These are phyloP conservation scores for Glossophaga mutica DNA, from an alignment of 2,797 vertebrate genomes.

Conservation along the genomic window DNA sequence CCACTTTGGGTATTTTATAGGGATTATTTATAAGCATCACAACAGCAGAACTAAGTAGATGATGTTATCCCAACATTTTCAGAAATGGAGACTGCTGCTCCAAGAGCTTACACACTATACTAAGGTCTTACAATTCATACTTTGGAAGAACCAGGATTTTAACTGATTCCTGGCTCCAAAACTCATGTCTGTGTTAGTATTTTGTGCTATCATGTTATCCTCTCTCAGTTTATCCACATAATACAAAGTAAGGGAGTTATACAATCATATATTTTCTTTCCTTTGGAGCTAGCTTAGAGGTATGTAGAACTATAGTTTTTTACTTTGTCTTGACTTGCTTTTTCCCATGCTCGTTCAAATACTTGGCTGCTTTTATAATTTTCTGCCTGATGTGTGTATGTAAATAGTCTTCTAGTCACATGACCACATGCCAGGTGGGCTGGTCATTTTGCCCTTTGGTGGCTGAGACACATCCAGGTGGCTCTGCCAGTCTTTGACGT, in stretches of 20 bases:
- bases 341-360: neutral
- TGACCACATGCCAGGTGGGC: slow-evolving; percentile 41
- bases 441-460: neutral
- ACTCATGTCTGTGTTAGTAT: neutral
- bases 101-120: neutral
- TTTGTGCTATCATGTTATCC: neutral
- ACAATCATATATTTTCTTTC: neutral
- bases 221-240: neutral
- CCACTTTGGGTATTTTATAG: neutral
- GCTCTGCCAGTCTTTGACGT: slow-evolving; percentile 57
- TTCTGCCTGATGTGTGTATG: neutral
- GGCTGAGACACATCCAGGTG: slow-evolving; percentile 45
- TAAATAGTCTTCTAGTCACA: slow-evolving; percentile 35
- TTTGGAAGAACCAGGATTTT: neutral
- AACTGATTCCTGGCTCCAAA: neutral
- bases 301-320: neutral
- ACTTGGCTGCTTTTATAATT: neutral
- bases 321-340: neutral
- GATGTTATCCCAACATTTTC: neutral
- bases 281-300: neutral
- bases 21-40: neutral
- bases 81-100: neutral
- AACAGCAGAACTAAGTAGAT: neutral
- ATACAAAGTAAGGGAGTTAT: neutral
- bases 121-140: neutral